These are phyloP conservation scores for Ennomos fuscantarius DNA, from an alignment of 2,888 invertebrate species.

Conservation along the genomic window DNA sequence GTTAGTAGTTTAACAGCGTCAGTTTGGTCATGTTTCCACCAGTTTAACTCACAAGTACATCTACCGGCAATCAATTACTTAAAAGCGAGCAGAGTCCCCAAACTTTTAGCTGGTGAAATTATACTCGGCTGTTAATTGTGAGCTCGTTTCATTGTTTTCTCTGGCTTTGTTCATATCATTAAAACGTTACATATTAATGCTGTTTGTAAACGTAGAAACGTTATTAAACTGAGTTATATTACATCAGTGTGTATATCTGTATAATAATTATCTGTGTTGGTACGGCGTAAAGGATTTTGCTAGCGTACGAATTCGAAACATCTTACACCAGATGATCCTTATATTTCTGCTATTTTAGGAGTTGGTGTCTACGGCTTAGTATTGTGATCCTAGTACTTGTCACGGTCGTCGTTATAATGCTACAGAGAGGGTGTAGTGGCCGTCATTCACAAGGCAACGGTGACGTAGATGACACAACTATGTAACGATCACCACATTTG, in stretches of 20 bases:
- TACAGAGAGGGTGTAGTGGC: background rate
- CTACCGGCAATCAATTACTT: slow-evolving; percentile 11
- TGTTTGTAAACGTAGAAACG: no score
- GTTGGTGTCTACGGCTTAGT: background rate
- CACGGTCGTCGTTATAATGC: background rate
- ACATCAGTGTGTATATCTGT: no score
- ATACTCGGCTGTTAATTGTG: background rate
- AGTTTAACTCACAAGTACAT: background rate
- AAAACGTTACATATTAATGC: no score
- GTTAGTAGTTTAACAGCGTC: no score
- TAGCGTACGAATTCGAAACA: no score
- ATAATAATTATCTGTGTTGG: no score
- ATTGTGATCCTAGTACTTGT: slow-evolving; percentile 3
- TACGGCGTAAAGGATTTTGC: no score
- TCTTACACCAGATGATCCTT: no score
- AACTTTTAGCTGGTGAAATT: slow-evolving; percentile 9
- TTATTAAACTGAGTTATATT: no score
- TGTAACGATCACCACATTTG: background rate
- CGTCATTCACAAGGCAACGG: slow-evolving; percentile 3
- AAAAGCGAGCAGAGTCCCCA: slow-evolving; percentile 4
- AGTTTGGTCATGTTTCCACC: no score
- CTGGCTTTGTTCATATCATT: background rate
- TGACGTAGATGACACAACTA: slow-evolving; percentile 5
- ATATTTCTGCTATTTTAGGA: no score
- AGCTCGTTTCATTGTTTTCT: slow-evolving; percentile 2